Base-by-base conservation (phyloP, 2,888 invertebrate species). In the Meloe dianella region DNA sequence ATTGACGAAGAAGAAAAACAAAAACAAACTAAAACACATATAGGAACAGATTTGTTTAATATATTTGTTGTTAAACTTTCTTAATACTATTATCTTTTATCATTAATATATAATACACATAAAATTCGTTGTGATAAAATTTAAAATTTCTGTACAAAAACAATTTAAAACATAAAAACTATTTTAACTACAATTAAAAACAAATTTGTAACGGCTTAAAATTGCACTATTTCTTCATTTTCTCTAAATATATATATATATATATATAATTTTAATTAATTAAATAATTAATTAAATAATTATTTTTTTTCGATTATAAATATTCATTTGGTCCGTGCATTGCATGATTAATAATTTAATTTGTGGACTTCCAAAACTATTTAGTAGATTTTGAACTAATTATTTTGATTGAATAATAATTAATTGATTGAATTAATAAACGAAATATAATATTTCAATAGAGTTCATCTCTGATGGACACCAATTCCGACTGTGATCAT, bases 261-360 rank as follows among this genome's bases (percentile, higher is more conserved):
- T 24, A 9, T 22, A 14, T 38, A 14, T 14, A n/a, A n/a, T 38
- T n/a, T 67, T 70, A n/a, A n/a, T n/a, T n/a, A n/a, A n/a, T n/a
- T n/a, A n/a, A n/a, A n/a, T n/a, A n/a, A n/a, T n/a, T n/a, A n/a
- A n/a, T n/a, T n/a, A n/a, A n/a, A n/a, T n/a, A n/a, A n/a, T n/a
- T n/a, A n/a, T 70, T 71, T 69, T 61, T 70, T 61, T 72, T 75
- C 73, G 68, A 75, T 77, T 78, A 74, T 65, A 74, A 72, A 76
- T 74, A 76, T 74, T 73, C 67, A 71, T 76, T 76, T 80, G 80
- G 80, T 80, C 80, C 79, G 78, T 80, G 79, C 78, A 78, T 70
- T 72, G 68, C 69, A 69, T 70, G 67, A 71, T 71, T 69, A 65
- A 67, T 69, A 67, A 67, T 60, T 38, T 24, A 38, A 14, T 27